Conservation (phyloP, 2,888 invertebrate species). For the Podabrus alpinus region DNA sequence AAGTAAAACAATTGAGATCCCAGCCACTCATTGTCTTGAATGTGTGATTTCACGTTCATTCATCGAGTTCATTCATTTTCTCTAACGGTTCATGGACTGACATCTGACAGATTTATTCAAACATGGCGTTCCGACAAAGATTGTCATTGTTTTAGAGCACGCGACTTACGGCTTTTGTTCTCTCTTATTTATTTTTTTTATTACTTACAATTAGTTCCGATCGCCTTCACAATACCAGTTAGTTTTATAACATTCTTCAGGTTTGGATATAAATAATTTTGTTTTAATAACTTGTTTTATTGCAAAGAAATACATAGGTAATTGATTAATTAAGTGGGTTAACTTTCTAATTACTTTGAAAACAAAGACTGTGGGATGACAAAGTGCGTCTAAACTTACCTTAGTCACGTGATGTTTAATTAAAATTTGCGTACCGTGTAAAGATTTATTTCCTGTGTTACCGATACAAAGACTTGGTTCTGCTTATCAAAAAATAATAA, state of each 20-base stretch:
- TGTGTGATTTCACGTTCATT: constrained; percentile 32
- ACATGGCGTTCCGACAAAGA: constrained; percentile 32
- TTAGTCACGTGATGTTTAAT: background rate
- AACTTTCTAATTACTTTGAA: constrained; percentile 22
- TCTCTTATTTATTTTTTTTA: constrained; percentile 8
- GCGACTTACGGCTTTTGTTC: constrained; percentile 27
- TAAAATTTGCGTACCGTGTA: background rate
- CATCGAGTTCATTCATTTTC: constrained; percentile 38
- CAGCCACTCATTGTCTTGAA: constrained; percentile 28
- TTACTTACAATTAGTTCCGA: constrained; percentile 4
- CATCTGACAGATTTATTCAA: constrained; percentile 38
- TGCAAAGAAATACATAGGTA: constrained; percentile 9
- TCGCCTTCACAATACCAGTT: constrained; percentile 4
- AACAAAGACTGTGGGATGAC: constrained; percentile 17
- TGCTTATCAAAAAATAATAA: background rate
- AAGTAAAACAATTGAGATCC: constrained; percentile 30
- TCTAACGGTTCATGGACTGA: constrained; percentile 36
- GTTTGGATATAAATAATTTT: constrained; percentile 3
- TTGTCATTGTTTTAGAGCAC: constrained; percentile 36
- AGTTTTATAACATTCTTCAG: background rate
- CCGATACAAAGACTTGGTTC: background rate
- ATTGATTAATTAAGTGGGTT: constrained; percentile 22
- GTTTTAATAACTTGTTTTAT: constrained; percentile 16
- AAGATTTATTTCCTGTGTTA: background rate
- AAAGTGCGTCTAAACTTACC: background rate